Conservation (phyloP, 92 coral and sea anemone genomes). For the Zoanthus sansibaricus region DNA sequence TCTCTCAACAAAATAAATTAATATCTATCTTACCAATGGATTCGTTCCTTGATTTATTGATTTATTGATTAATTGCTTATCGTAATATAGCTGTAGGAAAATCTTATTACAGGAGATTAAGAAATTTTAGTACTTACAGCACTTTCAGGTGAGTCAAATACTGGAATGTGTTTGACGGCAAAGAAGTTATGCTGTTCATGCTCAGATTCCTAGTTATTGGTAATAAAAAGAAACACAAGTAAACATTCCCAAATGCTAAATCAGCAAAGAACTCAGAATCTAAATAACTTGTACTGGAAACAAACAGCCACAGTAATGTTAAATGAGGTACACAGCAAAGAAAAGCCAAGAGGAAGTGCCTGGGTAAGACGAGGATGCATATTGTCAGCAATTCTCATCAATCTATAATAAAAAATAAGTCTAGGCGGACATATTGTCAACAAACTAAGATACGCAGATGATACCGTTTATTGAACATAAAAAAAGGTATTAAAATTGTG, state of each 20-base stretch:
- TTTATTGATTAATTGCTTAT: not conserved
- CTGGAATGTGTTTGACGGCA: constrained; percentile 81
- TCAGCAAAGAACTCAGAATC: not conserved
- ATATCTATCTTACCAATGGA: not conserved
- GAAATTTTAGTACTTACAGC: constrained; percentile 71
- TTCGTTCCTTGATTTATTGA: not conserved
- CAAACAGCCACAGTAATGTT: too few species aligned
- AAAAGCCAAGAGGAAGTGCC: too few species aligned
- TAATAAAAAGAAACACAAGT: not conserved
- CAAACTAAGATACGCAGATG: too few species aligned
- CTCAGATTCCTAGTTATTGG: constrained; percentile 69
- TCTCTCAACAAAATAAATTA: not conserved
- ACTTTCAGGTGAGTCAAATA: constrained; percentile 83
- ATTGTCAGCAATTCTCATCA: too few species aligned
- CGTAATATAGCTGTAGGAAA: not conserved
- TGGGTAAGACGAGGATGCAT: too few species aligned
- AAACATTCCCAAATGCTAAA: not conserved
- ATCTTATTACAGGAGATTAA: not conserved
- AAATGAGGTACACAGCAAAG: too few species aligned
- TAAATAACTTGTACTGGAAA: too few species aligned
- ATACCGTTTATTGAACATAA: too few species aligned
- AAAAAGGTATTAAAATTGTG: too few species aligned
- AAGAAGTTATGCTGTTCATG: constrained; percentile 70
- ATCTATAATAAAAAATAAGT: too few species aligned
- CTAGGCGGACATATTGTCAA: too few species aligned